These are phyloP conservation scores for Stegastes partitus DNA, from an alignment of 2,113 vertebrate genomes.

Conservation along the genomic window DNA sequence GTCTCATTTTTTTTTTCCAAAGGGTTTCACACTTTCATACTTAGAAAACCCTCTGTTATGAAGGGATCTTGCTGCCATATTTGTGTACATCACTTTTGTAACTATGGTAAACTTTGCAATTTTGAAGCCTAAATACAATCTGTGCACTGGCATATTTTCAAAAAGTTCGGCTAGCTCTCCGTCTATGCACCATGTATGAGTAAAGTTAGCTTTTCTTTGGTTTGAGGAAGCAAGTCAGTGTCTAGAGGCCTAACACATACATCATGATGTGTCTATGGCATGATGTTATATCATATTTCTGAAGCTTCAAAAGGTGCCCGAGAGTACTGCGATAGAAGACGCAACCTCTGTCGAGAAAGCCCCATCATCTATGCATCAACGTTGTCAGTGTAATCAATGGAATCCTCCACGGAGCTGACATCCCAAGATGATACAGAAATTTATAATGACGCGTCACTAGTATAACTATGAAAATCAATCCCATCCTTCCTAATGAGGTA, in stretches of 20 bases:
- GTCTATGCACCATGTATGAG: neutral
- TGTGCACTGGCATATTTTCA: no score
- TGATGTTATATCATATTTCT: neutral
- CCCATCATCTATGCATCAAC: neutral
- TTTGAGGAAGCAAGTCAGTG: neutral
- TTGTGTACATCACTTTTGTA: no score
- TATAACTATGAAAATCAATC: neutral
- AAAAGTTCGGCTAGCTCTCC: neutral
- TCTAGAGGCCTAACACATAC: no score
- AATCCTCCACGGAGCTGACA: neutral
- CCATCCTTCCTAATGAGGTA: slow-evolving; percentile 1
- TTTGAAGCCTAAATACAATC: no score
- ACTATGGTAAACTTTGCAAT: no score
- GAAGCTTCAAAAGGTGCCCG: neutral
- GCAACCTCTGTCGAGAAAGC: neutral
- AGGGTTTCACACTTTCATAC: no score
- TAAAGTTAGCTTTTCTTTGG: neutral
- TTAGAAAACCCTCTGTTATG: no score
- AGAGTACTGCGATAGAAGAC: neutral
- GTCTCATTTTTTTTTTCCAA: no score
- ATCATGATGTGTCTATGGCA: no score
- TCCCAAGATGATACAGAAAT: neutral
- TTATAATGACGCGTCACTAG: neutral
- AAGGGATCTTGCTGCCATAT: no score
- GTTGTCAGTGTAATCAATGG: neutral